phyloP scores from a whole-genome alignment of 2,888 invertebrate species.

The Polydrusus pterygomalis region DNA sequence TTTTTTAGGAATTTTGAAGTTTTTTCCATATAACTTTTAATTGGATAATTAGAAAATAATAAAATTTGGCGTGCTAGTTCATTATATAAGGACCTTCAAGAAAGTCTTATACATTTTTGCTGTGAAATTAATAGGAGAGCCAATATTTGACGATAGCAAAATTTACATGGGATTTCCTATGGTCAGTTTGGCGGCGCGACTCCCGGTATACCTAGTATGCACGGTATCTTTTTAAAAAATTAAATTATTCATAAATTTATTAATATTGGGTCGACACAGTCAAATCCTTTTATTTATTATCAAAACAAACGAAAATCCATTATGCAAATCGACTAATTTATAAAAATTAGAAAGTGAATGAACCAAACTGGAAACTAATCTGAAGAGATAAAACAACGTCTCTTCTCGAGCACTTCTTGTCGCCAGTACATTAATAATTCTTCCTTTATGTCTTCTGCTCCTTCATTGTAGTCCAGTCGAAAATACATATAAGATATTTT shows the following conservation, averaged over 20 bases:
- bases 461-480: constrained; percentile 17
- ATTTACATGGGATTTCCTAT: too few relatives aligned
- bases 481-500: neutral
- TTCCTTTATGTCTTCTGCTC: constrained; percentile 24
- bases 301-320: constrained; percentile 32
- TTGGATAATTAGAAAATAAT: too few relatives aligned
- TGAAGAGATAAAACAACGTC: constrained; percentile 25
- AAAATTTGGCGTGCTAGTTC: too few relatives aligned
- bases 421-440: constrained; percentile 37
- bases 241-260: neutral
- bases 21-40: too few relatives aligned
- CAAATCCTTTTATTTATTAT: constrained; percentile 13
- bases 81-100: too few relatives aligned
- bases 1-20: too few relatives aligned
- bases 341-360: constrained; percentile 39
- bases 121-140: too few relatives aligned
- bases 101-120: too few relatives aligned
- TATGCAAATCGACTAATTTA: constrained; percentile 34
- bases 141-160: too few relatives aligned
- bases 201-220: too few relatives aligned
- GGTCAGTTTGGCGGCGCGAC: too few relatives aligned
- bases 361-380: constrained; percentile 33
- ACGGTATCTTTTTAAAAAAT: too few relatives aligned
- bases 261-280: neutral
- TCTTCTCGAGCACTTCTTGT: constrained; percentile 34